Evolutionary conservation across 2,797 vertebrate genomes (phyloP), one percentile per base, ranked within the genome.

Genomic region (Yasuhikotakia modesta): DNA sequence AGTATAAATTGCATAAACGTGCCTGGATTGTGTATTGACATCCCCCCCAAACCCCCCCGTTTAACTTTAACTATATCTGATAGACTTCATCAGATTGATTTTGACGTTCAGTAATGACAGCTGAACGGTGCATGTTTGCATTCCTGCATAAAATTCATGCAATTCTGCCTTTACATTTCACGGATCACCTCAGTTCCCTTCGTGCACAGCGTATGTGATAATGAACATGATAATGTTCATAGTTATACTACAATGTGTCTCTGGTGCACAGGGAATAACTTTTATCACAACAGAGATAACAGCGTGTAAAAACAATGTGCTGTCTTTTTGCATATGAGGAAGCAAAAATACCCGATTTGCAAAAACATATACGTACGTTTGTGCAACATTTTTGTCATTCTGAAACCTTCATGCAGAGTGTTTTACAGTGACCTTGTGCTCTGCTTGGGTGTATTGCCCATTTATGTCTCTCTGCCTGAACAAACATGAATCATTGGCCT

Each of bases 401-500:
- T 27, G 39, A 64, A 73, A 53, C 32, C 35, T 32, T 16, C 10
- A 19, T 5, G 6, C 13, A 13, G 27, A 69, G 48, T 52, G 3
- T 55, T 19, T 13, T 5, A 2, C 4, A 3, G 35, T 68, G 64
- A 30, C 52, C 24, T 58, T 58, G 64, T 46, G 35, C 52, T 17
- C 14, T 48, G 2, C 16, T 50, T 4, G 53, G 53, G 39, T 50
- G 24, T 52, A 76, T 48, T 67, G n/a, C 16, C 65, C 53, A 60
- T 69, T 60, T 69, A 22, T 60, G 43, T 48, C 7, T 16, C 35
- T 16, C 39, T 21, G 53, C 53, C 63, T 72, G 48, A 63, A 45
- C 48, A 66, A 66, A 53, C 64, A 32, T 12, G 61, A 52, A 35
- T 57, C 53, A 30, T 63, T 72, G 46, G 48, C 67, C 73, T 79